Evolutionary conservation across 2,113 vertebrate species (phyloP), one percentile per base, ranked within the genome.

Genomic region (Argyrosomus japonicus): DNA sequence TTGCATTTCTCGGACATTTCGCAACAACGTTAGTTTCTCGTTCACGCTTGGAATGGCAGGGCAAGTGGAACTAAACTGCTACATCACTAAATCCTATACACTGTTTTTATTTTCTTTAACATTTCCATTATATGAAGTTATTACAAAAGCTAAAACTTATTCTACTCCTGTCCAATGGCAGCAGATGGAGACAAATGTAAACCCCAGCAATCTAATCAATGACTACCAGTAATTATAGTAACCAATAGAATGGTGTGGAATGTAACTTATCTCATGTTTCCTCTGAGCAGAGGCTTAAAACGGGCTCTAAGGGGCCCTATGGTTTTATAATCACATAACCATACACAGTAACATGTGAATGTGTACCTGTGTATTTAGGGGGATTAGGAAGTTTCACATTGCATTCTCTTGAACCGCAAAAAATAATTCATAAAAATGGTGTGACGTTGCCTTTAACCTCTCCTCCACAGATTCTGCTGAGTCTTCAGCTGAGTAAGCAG

Each of bases 401-500:
- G 12, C 8, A 13, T 8, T 36, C 14, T 17, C 19, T 13, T 8
- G 27, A 2, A 64, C 56, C 2, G 6, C 32, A 15, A 43, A 56
- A 67, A 4, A 25, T 4, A 25, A 23, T 18, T 1, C 8, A 1
- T 29, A 8, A 14, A 36, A 27, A 4, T 25, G 32, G 32, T 25
- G 60, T 21, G 17, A 29, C 1, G 0, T 43, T 8, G 27, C 54
- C 21, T 69, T 61, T 14, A 45, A 45, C 3, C 12, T 51, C 21
- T 58, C 12, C 43, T 56, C 18, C 25, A 14, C 54, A 25, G 9
- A 57, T 19, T 32, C 23, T 73, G 72, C 77, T 68, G 48, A 72
- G 56, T 65, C 54, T 21, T 10, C 6, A 0, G 48, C 69, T 79
- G 76, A 87, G 58, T 68, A 56, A 74, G 78, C 61, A 65, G 36